Evolutionary conservation across 2,888 invertebrate genomes (phyloP).

Genomic region (Sinelater perroti): DNA sequence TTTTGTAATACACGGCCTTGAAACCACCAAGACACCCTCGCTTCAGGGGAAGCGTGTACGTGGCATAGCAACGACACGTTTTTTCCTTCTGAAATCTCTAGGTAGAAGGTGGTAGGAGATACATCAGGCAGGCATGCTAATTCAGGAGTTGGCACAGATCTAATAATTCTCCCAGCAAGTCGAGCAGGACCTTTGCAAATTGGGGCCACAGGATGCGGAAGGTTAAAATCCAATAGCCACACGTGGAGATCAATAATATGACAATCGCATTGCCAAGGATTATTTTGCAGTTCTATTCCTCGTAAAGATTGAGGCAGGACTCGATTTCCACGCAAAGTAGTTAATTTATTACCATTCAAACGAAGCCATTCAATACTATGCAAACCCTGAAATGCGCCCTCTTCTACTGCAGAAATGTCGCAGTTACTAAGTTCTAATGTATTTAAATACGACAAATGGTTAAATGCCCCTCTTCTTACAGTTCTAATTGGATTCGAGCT

Average conservation of each 20-base stretch:
- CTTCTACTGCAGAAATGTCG: constrained; percentile 78
- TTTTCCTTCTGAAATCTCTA: constrained; percentile 81
- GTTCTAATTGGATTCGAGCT: constrained; percentile 83
- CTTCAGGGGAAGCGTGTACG: constrained; percentile 83
- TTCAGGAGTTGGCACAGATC: constrained; percentile 72
- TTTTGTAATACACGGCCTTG: constrained; percentile 83
- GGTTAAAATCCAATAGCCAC: constrained; percentile 80
- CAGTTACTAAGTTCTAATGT: constrained; percentile 84
- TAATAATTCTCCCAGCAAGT: constrained; percentile 73
- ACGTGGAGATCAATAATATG: constrained; percentile 77
- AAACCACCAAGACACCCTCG: constrained; percentile 83
- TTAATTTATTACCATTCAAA: constrained; percentile 82
- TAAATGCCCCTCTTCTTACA: constrained; percentile 76
- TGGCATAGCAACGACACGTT: constrained; percentile 84
- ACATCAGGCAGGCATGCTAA: constrained; percentile 85
- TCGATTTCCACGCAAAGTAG: constrained; percentile 72
- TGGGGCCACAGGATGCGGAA: constrained; percentile 81
- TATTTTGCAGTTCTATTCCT: constrained; percentile 83
- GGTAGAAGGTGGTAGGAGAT: constrained; percentile 75
- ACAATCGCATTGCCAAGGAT: constrained; percentile 92
- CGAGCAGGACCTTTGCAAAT: constrained; percentile 76
- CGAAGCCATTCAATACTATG: constrained; percentile 84
- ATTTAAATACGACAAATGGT: constrained; percentile 77
- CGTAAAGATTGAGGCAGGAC: constrained; percentile 79
- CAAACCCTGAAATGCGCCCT: constrained; percentile 83